A percentile compares a stretch with the other conserved stretches of the same genome.
Conservation (phyloP, 2,888 invertebrate species). For the Rhabditoides inermis region DNA sequence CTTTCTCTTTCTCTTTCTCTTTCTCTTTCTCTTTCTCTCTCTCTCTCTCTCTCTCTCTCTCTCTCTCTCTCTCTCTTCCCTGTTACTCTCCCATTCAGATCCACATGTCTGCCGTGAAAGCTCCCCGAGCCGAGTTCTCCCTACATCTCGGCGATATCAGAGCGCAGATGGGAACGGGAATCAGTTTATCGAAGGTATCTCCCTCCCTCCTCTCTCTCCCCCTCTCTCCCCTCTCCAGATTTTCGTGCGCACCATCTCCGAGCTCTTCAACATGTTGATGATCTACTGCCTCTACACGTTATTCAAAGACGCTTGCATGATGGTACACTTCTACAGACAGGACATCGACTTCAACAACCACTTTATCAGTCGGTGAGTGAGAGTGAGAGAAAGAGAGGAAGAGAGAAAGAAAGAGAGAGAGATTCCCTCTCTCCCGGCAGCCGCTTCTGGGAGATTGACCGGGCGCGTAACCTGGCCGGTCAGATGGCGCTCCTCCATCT, state of each 20-base stretch:
- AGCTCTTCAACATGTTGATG: constrained; percentile 30
- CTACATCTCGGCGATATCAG: constrained; percentile 35
- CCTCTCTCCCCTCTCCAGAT: constrained; percentile 13
- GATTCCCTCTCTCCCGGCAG: constrained; percentile 11
- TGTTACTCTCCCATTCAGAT: not conserved
- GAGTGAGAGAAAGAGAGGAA: no score
- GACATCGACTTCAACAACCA: constrained; percentile 43
- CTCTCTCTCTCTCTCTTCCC: constrained; percentile 3
- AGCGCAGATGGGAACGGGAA: constrained; percentile 21
- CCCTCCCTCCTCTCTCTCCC: not conserved
- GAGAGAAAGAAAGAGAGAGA: not conserved
- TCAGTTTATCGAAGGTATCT: constrained; percentile 23
- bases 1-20: not conserved
- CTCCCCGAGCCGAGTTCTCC: constrained; percentile 33
- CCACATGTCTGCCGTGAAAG: constrained; percentile 15
- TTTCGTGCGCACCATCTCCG: constrained; percentile 21
- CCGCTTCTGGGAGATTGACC: constrained; percentile 45
- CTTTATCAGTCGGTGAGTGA: constrained; percentile 27
- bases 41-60: constrained; percentile 3
- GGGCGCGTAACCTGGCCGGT: constrained; percentile 16
- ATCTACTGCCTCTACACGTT: constrained; percentile 41
- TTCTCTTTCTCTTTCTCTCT: constrained; percentile 3
- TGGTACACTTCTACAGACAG: constrained; percentile 32
- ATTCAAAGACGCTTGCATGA: constrained; percentile 35
- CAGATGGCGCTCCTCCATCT: constrained; percentile 19